phyloP scores from a whole-genome alignment of 2,888 invertebrate genomes.

The Perizoma affinitatum region DNA sequence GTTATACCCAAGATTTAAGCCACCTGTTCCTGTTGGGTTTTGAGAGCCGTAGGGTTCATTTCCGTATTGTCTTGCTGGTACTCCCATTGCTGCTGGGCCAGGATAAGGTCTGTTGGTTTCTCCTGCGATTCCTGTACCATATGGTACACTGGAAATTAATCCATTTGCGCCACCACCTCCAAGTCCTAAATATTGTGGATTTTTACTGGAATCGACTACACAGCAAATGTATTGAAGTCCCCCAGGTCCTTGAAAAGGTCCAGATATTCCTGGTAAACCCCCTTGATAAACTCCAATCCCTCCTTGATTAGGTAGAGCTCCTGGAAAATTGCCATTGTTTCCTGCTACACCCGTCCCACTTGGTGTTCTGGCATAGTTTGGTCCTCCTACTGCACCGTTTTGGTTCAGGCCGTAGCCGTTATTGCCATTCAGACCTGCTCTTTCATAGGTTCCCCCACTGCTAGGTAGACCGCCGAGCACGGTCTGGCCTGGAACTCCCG shows the following conservation, averaged over 20 bases:
- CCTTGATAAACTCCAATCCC: conserved; percentile 21
- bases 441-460: conserved; percentile 3
- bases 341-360: conserved; percentile 7
- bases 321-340: conserved; percentile 13
- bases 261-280: conserved; percentile 40
- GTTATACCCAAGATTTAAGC: no score
- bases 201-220: conserved; percentile 46
- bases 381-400: conserved; percentile 9
- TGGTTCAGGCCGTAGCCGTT: conserved; percentile 15
- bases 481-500: conserved; percentile 1
- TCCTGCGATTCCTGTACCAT: conserved; percentile 11
- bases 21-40: not conserved
- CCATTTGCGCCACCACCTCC: conserved; percentile 24
- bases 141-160: conserved; percentile 13
- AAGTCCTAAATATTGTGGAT: conserved; percentile 39
- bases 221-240: conserved; percentile 56
- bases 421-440: conserved; percentile 3
- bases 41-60: conserved; percentile 2
- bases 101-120: conserved; percentile 2
- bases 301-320: conserved; percentile 1
- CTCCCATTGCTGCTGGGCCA: conserved; percentile 1
- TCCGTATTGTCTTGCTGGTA: conserved; percentile 18
- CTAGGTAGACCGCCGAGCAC: conserved; percentile 14
- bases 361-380: conserved; percentile 1
- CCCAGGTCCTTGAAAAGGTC: conserved; percentile 46